These are phyloP conservation scores for Eurois occulta DNA, from an alignment of 2,888 invertebrate species.

Conservation along the genomic window DNA sequence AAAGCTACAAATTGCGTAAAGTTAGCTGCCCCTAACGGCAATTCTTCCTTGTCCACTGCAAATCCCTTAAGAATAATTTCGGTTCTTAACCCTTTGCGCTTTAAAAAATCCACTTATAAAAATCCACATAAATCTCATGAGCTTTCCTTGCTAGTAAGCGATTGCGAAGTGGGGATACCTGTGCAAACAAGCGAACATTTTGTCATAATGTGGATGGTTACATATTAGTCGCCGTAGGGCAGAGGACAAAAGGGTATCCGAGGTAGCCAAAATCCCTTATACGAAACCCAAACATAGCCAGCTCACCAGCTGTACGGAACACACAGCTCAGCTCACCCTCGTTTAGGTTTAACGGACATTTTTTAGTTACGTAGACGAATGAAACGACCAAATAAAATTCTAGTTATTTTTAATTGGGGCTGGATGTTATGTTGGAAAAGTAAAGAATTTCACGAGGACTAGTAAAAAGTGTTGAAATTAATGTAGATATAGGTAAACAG, in stretches of 20 bases:
- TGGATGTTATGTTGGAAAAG: constrained; percentile 40
- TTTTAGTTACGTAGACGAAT: constrained; percentile 36
- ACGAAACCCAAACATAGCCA: constrained; percentile 39
- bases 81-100: constrained; percentile 19
- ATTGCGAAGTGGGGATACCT: constrained; percentile 22
- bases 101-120: constrained; percentile 20
- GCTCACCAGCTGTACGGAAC: constrained; percentile 16
- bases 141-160: constrained; percentile 18
- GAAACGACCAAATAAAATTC: constrained; percentile 54
- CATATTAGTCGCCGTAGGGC: constrained; percentile 46
- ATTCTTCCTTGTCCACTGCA: constrained; percentile 17
- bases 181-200: constrained; percentile 40
- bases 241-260: constrained; percentile 25
- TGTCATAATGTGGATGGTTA: constrained; percentile 40
- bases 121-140: constrained; percentile 23
- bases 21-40: not conserved
- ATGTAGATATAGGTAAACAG: not conserved
- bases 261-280: constrained; percentile 21
- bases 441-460: constrained; percentile 29
- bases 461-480: constrained; percentile 7
- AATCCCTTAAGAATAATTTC: constrained; percentile 40
- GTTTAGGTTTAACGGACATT: constrained; percentile 43
- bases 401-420: constrained; percentile 57
- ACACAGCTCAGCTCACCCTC: constrained; percentile 16
- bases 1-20: constrained; percentile 12